Conservation (phyloP, 2,113 vertebrate species). For the Aleadryas rufinucha region DNA sequence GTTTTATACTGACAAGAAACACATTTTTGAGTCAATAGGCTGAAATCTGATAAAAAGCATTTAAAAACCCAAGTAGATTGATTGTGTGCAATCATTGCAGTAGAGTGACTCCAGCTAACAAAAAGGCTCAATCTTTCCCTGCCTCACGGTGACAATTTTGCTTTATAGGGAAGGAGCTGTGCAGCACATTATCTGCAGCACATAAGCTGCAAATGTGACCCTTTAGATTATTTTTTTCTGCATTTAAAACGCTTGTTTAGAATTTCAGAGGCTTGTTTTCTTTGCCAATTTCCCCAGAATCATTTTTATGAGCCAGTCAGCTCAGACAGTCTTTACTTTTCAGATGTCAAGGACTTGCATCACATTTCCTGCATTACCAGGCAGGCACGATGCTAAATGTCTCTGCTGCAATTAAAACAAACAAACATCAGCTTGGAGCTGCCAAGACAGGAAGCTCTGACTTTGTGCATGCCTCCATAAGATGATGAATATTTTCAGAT, state of each 20-base stretch:
- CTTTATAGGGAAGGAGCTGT: background rate
- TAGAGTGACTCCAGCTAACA: background rate
- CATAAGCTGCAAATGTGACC: constrained; percentile 11
- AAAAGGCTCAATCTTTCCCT: background rate
- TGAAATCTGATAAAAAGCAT: constrained; percentile 51
- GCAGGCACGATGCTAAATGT: constrained; percentile 3
- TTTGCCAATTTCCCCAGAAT: constrained; percentile 4
- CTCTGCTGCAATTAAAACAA: constrained; percentile 43
- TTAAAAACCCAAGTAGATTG: constrained; percentile 22
- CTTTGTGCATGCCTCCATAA: background rate
- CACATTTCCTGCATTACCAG: background rate
- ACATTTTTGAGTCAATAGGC: constrained; percentile 7
- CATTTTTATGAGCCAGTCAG: background rate
- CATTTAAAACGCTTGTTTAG: constrained; percentile 33
- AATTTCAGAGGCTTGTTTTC: constrained; percentile 30
- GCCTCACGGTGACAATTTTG: background rate
- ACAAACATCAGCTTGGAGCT: constrained; percentile 26
- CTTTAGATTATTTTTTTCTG: constrained; percentile 1
- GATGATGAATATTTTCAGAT: background rate
- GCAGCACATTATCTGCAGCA: constrained; percentile 1
- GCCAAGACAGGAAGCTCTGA: background rate
- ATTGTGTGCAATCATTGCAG: background rate
- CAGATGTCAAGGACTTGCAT: constrained; percentile 18
- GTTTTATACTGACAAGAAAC: background rate
- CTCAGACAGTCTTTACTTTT: constrained; percentile 11